Base-by-base conservation (phyloP, 2,797 vertebrate species). In the Euphonia xanthogaster region DNA sequence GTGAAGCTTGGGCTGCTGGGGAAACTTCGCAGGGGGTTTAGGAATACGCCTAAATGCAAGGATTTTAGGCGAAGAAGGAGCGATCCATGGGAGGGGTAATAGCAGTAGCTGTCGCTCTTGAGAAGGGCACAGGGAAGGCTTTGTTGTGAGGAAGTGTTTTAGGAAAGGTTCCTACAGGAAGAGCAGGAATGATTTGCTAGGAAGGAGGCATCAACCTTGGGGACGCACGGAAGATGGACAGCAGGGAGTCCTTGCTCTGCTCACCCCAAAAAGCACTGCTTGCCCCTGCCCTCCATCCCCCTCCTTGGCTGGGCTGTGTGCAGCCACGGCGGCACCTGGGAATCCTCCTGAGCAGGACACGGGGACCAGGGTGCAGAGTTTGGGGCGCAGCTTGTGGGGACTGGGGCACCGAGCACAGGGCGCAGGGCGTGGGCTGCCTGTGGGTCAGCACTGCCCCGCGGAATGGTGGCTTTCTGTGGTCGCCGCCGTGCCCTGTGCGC, bases 201-300 rank as follows among this genome's bases (percentile, higher is more conserved):
- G 27, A 80, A 65, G n/a, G 77, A 62, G 61, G 50, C 30, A 3
- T 15, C 13, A 12, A 37, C 6, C 31, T 19, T 54, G 83, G 30
- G 27, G 37, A 1, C 5, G 2, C 5, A 1, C 4, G 1, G 14
- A 2, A 1, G 40, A 47, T 1, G 76, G 76, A 3, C n/a, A 54
- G 42, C 65, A 23, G 12, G 31, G 57, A 8, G 2, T 33, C 40
- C 35, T 47, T 16, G 39, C 18, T 33, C 51, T 58, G 54, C 35
- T 39, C 15, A 9, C n/a, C 47, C 60, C 17, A 6, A 53, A 50
- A 48, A 40, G 14, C 54, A 0, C n/a, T 3, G 55, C 15, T 17
- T 7, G 33, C 16, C 37, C 27, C 27, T 76, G 71, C 14, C 19
- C 33, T 22, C 62, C 21, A 1, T n/a, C 60, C 53, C 24, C 25